A percentile compares a stretch with the other conserved stretches of the same genome.
Evolutionary conservation across 92 coral and sea anemone genomes (phyloP).

Genomic region (Palythoa grandiflora): DNA sequence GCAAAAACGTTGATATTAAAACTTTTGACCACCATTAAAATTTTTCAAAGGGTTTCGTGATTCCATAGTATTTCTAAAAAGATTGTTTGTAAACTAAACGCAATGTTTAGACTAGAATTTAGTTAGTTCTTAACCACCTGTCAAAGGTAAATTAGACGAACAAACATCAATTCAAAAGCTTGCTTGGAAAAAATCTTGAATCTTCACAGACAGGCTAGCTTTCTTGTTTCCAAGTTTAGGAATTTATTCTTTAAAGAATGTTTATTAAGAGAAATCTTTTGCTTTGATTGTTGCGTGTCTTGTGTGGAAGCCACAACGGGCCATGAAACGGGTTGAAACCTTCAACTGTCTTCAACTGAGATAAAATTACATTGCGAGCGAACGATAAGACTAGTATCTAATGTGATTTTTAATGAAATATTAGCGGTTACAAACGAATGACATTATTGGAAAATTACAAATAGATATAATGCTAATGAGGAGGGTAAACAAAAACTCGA

Average conservation of each 20-base stretch:
- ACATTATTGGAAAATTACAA: slow-evolving; percentile 41
- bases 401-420: slow-evolving; percentile 40
- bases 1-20: background rate
- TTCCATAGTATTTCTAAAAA: slow-evolving; percentile 14
- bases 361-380: slow-evolving; percentile 10
- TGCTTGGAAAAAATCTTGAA: background rate
- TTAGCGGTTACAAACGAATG: slow-evolving; percentile 36
- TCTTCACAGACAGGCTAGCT: background rate
- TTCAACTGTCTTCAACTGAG: slow-evolving; percentile 6
- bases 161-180: slow-evolving; percentile 33
- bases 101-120: slow-evolving; percentile 26
- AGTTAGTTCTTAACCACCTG: slow-evolving; percentile 32
- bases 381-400: slow-evolving; percentile 40
- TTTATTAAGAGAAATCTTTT: background rate
- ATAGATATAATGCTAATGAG: slow-evolving; percentile 41
- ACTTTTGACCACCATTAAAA: background rate
- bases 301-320: slow-evolving; percentile 4
- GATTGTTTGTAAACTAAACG: slow-evolving; percentile 32
- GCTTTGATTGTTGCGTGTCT: slow-evolving; percentile 11
- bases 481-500: slow-evolving; percentile 18
- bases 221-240: background rate
- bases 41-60: slow-evolving; percentile 41
- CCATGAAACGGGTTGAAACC: slow-evolving; percentile 13
- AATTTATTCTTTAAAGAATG: background rate
- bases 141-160: slow-evolving; percentile 11